These are phyloP conservation scores for Phyllostomus discolor DNA, from an alignment of 2,113 vertebrate species.

Conservation along the genomic window DNA sequence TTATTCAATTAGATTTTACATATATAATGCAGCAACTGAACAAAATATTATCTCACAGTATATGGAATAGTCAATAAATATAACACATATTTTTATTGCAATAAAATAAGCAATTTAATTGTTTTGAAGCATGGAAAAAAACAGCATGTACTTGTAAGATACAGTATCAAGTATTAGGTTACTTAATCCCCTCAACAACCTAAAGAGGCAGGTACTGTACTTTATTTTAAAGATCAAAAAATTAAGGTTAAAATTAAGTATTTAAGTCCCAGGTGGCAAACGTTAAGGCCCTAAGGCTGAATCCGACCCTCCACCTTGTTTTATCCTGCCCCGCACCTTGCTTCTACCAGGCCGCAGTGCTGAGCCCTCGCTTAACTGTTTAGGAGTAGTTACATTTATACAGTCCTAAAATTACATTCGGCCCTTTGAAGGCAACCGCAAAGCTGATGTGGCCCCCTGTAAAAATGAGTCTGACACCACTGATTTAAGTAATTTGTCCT, in stretches of 20 bases:
- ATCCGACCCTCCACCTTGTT: no score
- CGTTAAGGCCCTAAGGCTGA: no score
- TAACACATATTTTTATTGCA: not conserved
- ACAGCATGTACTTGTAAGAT: not conserved
- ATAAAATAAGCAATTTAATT: constrained; percentile 37
- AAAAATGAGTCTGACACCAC: no score
- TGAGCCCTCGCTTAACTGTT: no score
- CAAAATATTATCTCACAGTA: not conserved
- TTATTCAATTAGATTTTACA: not conserved
- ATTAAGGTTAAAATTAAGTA: constrained; percentile 9
- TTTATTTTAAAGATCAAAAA: constrained; percentile 10
- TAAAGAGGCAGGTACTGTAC: not conserved
- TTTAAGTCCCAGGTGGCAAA: not conserved
- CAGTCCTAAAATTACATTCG: no score
- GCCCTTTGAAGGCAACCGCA: no score
- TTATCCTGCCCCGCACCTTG: no score
- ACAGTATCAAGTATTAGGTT: not conserved
- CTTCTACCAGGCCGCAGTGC: no score
- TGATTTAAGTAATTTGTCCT: not conserved
- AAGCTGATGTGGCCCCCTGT: no score
- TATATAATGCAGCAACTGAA: not conserved
- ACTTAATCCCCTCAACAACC: not conserved
- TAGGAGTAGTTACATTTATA: no score
- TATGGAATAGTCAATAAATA: not conserved
- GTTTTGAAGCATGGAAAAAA: not conserved